phyloP scores from a whole-genome alignment of 2,113 vertebrate species.

The Taurulus bubalis region DNA sequence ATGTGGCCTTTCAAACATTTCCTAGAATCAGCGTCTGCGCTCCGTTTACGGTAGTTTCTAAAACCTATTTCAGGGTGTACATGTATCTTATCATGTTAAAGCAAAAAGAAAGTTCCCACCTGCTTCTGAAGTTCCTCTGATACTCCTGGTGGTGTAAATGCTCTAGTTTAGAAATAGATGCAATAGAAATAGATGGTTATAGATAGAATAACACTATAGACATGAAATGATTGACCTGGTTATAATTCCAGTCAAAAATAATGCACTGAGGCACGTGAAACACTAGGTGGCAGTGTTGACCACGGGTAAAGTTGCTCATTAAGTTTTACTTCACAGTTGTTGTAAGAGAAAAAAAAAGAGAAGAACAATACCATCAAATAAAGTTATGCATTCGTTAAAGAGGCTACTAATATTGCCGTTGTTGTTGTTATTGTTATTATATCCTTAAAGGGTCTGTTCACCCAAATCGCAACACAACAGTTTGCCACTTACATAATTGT shows the following conservation, averaged over 20 bases:
- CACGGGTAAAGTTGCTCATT: neutral
- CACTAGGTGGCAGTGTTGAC: constrained; percentile 66
- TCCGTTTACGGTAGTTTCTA: neutral
- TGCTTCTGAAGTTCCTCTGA: neutral
- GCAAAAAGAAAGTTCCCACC: neutral
- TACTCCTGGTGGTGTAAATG: neutral
- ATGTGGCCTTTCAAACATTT: neutral
- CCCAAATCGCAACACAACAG: neutral
- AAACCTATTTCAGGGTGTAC: neutral
- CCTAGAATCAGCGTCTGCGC: neutral
- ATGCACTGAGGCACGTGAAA: constrained; percentile 4
- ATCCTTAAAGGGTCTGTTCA: neutral
- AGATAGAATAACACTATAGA: neutral
- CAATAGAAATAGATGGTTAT: neutral
- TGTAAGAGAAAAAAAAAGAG: neutral
- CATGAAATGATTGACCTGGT: neutral
- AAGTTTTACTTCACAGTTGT: neutral
- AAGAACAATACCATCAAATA: neutral
- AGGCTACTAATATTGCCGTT: neutral
- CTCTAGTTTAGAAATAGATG: neutral
- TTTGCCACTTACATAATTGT: neutral
- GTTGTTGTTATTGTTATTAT: neutral
- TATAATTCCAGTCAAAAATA: neutral
- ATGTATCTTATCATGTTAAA: neutral
- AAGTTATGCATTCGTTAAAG: neutral